These are phyloP conservation scores for Megaustenia siamemsis DNA, from an alignment of 2,888 invertebrate species.

Conservation along the genomic window DNA sequence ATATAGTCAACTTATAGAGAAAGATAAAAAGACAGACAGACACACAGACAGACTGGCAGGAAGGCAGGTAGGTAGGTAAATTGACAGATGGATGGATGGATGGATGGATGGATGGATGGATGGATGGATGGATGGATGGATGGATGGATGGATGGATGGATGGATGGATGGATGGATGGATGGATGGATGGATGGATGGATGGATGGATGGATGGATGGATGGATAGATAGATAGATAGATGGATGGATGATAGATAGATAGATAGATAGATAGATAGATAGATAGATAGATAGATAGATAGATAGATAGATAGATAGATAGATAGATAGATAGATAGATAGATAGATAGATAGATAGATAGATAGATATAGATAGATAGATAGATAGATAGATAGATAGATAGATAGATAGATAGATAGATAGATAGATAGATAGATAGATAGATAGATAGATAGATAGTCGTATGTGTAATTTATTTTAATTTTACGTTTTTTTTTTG, in stretches of 20 bases:
- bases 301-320: neutral
- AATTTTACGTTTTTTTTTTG: no score
- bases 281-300: neutral
- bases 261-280: neutral
- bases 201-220: constrained; percentile 15
- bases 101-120: neutral
- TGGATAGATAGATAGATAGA: constrained; percentile 13
- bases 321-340: neutral
- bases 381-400: no score
- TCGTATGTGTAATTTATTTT: no score
- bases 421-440: no score
- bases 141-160: neutral
- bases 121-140: neutral
- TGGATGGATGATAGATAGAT: constrained; percentile 1
- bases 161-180: constrained; percentile 15
- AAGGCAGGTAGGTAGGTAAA: neutral
- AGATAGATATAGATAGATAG: no score
- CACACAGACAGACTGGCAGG: neutral
- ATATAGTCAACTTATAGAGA: no score
- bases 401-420: no score
- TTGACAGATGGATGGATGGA: neutral
- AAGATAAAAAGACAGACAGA: neutral
- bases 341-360: neutral
- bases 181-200: constrained; percentile 20
- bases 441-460: neutral